Base-by-base conservation (phyloP, 2,888 invertebrate genomes). In the Andrena dorsata region DNA sequence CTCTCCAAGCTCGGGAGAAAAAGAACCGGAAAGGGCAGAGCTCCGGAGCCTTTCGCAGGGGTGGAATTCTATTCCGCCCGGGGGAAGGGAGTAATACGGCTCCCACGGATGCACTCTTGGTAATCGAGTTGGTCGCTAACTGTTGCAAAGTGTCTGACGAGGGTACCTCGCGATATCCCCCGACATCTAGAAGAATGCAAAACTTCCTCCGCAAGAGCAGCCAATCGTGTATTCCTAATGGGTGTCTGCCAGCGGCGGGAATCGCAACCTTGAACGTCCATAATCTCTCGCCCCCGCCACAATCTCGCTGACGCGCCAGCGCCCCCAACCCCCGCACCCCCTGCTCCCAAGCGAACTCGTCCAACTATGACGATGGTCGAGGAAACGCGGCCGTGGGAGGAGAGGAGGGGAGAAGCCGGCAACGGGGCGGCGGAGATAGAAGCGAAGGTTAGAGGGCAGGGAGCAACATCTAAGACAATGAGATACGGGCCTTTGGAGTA, bases 401-500 rank as follows among this genome's bases (percentile, higher is more conserved):
- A 23, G 64, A 5, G 2, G 41, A 30, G 16, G 7, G 65, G 10
- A 30, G 69, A 23, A 1, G 58, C 23, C 20, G 71, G 61, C 30
- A 32, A n/a, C 2, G 51, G 58, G 51, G 35, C 60, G 61, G 58
- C 41, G 69, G 78, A 66, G 56, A 68, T 20, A 41, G 69, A 51
- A 68, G 73, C 64, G 35, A 70, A 80, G 82, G 80, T 72, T 68
- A 53, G 78, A 75, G 84, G 64, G 80, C 84, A 79, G 85, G 81
- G 80, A 76, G 88, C 84, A 86, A 87, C 90, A 84, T 91, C 90
- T 88, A 90, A 91, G 91, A 91, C 91, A 91, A 91, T 88, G 90
- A 90, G 90, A 90, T 89, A 90, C 89, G 89, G 80, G 88, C 90
- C 91, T 91, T 90, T 86, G 88, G 88, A 92, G 92, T 92, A 94